phyloP scores from a whole-genome alignment of 2,797 vertebrate species.

The Phrynocephalus vlangalii region DNA sequence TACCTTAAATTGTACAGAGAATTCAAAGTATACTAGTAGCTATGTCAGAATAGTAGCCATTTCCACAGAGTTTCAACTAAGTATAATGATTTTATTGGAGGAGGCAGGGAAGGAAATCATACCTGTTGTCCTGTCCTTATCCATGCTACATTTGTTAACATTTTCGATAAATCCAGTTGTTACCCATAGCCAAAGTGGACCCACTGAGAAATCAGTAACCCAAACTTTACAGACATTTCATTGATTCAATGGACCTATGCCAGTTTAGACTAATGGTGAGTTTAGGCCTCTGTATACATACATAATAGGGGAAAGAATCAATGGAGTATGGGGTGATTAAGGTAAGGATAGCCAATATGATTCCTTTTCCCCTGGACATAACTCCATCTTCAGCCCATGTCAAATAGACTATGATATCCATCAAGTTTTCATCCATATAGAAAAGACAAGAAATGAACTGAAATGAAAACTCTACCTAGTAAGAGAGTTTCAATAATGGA shows the following conservation, averaged over 20 bases:
- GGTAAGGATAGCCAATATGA: too few relatives aligned
- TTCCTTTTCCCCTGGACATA: too few relatives aligned
- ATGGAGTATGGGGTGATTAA: neutral
- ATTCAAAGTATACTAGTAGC: neutral
- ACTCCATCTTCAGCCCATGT: too few relatives aligned
- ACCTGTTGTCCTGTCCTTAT: neutral
- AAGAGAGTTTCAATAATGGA: neutral
- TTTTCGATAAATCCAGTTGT: too few relatives aligned
- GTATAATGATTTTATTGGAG: neutral
- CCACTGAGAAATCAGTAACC: too few relatives aligned
- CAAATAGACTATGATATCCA: neutral
- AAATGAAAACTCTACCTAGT: neutral
- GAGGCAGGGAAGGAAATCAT: neutral
- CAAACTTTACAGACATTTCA: too few relatives aligned
- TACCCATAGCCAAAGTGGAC: too few relatives aligned
- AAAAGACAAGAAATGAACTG: neutral
- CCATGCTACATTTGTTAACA: too few relatives aligned
- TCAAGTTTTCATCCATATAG: neutral
- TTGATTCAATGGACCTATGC: too few relatives aligned
- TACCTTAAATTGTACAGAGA: neutral
- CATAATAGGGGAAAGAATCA: neutral
- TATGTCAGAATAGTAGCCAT: neutral
- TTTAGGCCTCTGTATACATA: neutral
- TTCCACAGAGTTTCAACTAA: neutral
- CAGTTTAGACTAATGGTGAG: too few relatives aligned